Base-by-base conservation (phyloP, 1,140 invertebrate genomes). In the Ceratoteleas bidentatus region DNA sequence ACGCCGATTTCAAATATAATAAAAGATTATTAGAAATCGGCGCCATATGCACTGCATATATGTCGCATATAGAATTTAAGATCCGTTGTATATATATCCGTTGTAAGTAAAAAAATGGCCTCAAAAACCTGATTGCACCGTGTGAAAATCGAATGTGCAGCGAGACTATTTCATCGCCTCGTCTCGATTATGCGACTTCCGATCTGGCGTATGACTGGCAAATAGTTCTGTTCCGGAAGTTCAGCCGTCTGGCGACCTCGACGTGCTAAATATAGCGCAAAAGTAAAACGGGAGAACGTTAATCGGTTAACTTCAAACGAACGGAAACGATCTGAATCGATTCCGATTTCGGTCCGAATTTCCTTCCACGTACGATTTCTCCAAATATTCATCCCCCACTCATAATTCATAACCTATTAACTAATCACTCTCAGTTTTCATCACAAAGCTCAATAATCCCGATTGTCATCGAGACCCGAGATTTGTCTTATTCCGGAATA, bases 141-240 rank as follows among this genome's bases (percentile, higher is more conserved):
- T 24, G 56, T 15, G 13, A 45, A 60, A 60, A 60, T 2, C 45
- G 32, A 60, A 8, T 45, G 34, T 49, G 34, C 34, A 61, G 34
- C 45, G 34, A 2, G 4, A 49, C 11, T 34, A 73, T 56, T 52
- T 76, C 60, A 45, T 66, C 47, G 66, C 72, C 73, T 76, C 54
- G 14, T 62, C 50, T 50, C 47, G 64, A 76, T 76, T 76, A 76
- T 68, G 64, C 43, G 62, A 76, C 52, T 77, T 77, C 74, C 74
- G 64, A 69, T 61, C 65, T 43, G 65, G 58, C 52, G 52, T 69
- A 69, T 69, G 43, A 69, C 58, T 69, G 49, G 58, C 45, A 69
- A 69, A 77, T 69, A 53, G 65, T 72, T 60, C 47, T 53, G 49
- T 72, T 60, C 66, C 75, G 75, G 75, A 78, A 78, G 75, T 78